A percentile compares a stretch with the other conserved stretches of the same genome.
Conservation (phyloP, 2,888 invertebrate genomes). For the Lochmaea capreae region DNA sequence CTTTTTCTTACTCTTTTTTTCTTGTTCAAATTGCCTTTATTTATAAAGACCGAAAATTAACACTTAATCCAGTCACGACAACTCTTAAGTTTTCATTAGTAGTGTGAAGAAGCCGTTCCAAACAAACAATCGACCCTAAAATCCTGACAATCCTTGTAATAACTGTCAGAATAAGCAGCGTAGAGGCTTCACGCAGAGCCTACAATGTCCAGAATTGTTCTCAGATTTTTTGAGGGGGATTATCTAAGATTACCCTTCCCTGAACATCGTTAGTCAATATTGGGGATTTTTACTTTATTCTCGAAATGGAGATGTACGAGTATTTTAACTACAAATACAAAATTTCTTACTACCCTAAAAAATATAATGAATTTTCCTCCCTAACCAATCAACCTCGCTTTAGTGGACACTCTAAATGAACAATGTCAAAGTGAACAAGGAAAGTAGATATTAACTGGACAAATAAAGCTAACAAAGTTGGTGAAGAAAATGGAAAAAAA, state of each 20-base stretch:
- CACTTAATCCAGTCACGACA: conserved; percentile 23
- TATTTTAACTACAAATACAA: too few species aligned
- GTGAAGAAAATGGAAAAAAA: too few species aligned
- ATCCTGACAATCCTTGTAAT: conserved; percentile 49
- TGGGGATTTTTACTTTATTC: conserved; percentile 29
- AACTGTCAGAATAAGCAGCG: conserved; percentile 35
- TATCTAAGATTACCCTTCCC: conserved; percentile 54
- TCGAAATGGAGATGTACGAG: not conserved
- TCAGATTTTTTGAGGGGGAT: conserved; percentile 50
- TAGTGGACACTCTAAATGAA: too few species aligned
- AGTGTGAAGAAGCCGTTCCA: conserved; percentile 33
- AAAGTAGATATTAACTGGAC: too few species aligned
- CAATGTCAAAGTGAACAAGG: too few species aligned
- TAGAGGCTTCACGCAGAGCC: conserved; percentile 48
- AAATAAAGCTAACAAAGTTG: too few species aligned
- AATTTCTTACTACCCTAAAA: too few species aligned
- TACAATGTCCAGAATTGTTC: conserved; percentile 52
- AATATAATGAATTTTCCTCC: too few species aligned
- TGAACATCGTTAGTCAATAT: conserved; percentile 55
- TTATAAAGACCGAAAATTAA: not conserved
- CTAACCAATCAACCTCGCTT: too few species aligned
- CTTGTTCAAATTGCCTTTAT: too few species aligned
- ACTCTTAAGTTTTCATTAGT: conserved; percentile 29
- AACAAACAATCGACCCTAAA: conserved; percentile 38
- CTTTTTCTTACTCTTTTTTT: too few species aligned